phyloP scores from a whole-genome alignment of 1,140 invertebrate species.

The Drosophila arizonae region DNA sequence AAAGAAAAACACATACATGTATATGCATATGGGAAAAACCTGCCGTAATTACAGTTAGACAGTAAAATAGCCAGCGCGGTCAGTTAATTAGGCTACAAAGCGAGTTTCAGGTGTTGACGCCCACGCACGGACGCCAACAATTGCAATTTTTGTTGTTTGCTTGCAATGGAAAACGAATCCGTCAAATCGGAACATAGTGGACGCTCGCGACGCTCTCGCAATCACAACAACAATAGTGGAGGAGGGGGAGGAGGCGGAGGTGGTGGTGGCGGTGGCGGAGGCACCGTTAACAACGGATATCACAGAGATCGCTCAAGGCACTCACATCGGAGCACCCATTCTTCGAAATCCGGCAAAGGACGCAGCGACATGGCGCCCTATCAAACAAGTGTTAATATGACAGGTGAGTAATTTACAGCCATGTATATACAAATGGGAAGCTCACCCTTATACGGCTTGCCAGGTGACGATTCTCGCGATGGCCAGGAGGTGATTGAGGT shows the following conservation, averaged over 20 bases:
- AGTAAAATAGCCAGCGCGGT: conserved; percentile 66
- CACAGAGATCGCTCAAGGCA: conserved; percentile 78
- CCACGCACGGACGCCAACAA: conserved; percentile 34
- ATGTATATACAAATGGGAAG: background rate
- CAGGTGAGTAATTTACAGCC: conserved; percentile 83
- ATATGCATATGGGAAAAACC: conserved; percentile 54
- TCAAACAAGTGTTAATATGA: conserved; percentile 90
- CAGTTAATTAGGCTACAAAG: conserved; percentile 54
- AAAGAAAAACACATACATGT: conserved; percentile 6
- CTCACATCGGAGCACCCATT: conserved; percentile 81
- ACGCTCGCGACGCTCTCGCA: conserved; percentile 80
- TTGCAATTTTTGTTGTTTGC: conserved; percentile 18
- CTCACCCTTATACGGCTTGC: background rate
- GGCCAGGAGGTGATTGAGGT: conserved; percentile 94
- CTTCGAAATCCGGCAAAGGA: conserved; percentile 68
- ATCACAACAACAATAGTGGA: conserved; percentile 77
- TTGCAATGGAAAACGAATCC: conserved; percentile 82
- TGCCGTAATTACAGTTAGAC: conserved; percentile 76
- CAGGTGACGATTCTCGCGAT: conserved; percentile 80
- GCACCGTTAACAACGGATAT: conserved; percentile 73
- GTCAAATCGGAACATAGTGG: conserved; percentile 82
- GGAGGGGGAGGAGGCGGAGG: conserved; percentile 33
- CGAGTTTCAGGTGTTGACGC: conserved; percentile 24
- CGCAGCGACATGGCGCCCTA: conserved; percentile 87
- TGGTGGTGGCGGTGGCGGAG: conserved; percentile 49